phyloP scores from a whole-genome alignment of 2,888 invertebrate genomes.

The Augiades crinisus region DNA sequence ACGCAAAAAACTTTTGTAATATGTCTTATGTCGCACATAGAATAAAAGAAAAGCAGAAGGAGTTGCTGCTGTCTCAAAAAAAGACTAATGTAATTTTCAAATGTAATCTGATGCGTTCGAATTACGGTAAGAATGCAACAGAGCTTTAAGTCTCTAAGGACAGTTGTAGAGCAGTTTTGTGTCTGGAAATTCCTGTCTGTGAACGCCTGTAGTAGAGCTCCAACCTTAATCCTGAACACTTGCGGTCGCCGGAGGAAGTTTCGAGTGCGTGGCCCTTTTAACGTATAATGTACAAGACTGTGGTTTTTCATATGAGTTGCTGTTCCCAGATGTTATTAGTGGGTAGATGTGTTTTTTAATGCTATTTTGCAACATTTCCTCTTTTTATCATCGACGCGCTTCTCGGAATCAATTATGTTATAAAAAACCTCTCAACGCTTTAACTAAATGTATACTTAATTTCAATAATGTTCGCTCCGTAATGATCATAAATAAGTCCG shows the following conservation, averaged over 20 bases:
- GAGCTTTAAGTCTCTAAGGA: no score
- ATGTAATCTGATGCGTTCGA: no score
- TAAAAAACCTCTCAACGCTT: constrained; percentile 11
- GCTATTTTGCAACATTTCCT: constrained; percentile 14
- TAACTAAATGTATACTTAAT: constrained; percentile 15
- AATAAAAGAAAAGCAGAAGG: no score
- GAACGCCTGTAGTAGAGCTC: neutral
- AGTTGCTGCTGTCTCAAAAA: no score
- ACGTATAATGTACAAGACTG: constrained; percentile 45
- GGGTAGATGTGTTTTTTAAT: constrained; percentile 32
- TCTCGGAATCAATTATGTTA: constrained; percentile 21
- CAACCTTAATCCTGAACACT: constrained; percentile 33
- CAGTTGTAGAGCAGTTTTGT: no score
- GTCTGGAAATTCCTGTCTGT: no score
- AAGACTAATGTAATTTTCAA: no score
- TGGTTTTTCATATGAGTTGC: constrained; percentile 63
- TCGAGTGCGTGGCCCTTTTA: constrained; percentile 46
- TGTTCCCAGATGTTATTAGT: constrained; percentile 46
- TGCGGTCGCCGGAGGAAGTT: constrained; percentile 71
- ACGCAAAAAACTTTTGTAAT: no score
- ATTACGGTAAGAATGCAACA: no score
- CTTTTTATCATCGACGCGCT: constrained; percentile 1
- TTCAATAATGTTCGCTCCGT: constrained; percentile 5
- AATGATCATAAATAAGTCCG: constrained; percentile 1
- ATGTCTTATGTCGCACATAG: no score